Base-by-base conservation (phyloP, 2,888 invertebrate species). In the Syrista parreyssii region DNA sequence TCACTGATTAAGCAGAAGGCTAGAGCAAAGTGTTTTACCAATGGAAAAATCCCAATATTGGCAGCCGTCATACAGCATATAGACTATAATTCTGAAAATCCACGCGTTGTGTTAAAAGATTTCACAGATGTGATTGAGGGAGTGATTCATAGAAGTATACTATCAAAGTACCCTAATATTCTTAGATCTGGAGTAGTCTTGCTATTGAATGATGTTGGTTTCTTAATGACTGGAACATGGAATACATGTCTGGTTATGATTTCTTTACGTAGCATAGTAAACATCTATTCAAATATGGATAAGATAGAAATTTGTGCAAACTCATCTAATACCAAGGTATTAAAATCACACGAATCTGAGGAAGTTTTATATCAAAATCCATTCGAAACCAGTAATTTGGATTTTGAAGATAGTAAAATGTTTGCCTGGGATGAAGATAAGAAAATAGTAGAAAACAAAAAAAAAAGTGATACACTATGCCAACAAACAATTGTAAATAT, bases 141-240 rank as follows among this genome's bases (percentile, higher is more conserved):
- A 23, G 92, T 91, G 31, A 82, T 93, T 75, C 92, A 92, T 77
- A 88, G 89, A 30, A 91, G 92, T 71, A 91, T 92, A 55, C 89
- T 91, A 81, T 86, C 89, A 15, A 86, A 87, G 23, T 88, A 91
- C 84, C 90, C 90, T 12, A 87, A 88, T 72, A 80, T 87, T 72
- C 80, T 92, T 15, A 89, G 90, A 33, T 86, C 87, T 33, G 88
- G 87, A 15, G 82, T 85, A 71, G 91, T 91, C 3, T 76, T 92
- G 32, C 79, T 92, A 23, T 79, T 91, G 30, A 87, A 85, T 11
- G 84, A 91, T 72, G 88, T 88, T 12, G 89, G 91, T 1, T 72
- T 92, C 12, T 77, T 90, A 71, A 86, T 80, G n/a, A 86, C 83
- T 15, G 83, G 84, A 75, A 79, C 35, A 2, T 79, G 80, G 1